Evolutionary conservation across 2,113 vertebrate species (phyloP), one percentile per base, ranked within the genome.

Genomic region (Montifringilla adamsi): DNA sequence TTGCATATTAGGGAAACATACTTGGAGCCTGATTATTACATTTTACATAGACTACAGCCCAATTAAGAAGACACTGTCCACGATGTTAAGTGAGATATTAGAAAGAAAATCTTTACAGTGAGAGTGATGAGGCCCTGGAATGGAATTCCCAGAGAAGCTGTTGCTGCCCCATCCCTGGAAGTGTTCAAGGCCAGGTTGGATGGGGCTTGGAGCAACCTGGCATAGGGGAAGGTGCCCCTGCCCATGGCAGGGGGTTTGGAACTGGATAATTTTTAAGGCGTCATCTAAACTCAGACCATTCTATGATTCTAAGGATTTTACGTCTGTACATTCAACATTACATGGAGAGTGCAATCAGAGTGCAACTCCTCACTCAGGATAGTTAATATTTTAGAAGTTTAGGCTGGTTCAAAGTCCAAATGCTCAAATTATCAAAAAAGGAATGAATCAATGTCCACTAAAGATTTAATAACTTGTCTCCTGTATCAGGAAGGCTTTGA

Each of bases 181-280:
- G 4, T 3, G 41, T 17, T 1, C 19, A 37, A 63, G 27, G 21
- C 17, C 21, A 56, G 8, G 7, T 0, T 69, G 15, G 31, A 43
- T 2, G 1, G 15, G 2, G 17, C 3, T 41, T 35, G 31, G 41
- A 70, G 22, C 8, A 43, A 8, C 12, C 35, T 63, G 56, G 22
- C 9, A 1, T 3, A 13, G 13, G 7, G 31, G 31, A 28, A 77
- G 12, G 8, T 33, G 49, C 14, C 55, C 8, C 18, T 77, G 26
- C 7, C 24, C 21, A 31, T 28, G 47, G 9, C n/a, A 62, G 4
- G 5, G 13, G 16, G 0, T 9, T 1, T 28, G n/a, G 11, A 35
- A 62, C 1, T 11, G 28, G 21, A 15, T n/a, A 5, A n/a, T 31
- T 2, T 82, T 68, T n/a, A 19, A 47, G 9, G 7, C 27, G 17